Base-by-base conservation (phyloP, 2,888 invertebrate genomes). In the Rotaria sp. region DNA sequence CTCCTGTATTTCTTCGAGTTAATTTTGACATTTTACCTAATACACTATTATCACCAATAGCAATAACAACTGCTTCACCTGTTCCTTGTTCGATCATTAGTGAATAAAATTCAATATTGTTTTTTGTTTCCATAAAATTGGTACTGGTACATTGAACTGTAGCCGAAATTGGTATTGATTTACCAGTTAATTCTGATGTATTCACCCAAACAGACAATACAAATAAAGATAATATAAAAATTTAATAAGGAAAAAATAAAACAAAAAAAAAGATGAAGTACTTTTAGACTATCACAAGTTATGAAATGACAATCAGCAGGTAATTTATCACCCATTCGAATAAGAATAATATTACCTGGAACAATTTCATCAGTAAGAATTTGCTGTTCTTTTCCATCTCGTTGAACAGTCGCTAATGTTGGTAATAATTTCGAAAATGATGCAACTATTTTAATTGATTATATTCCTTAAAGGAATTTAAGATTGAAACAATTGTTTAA, bases 231-330 rank as follows among this genome's bases (percentile, higher is more conserved):
- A n/a, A n/a, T n/a, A n/a, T n/a, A n/a, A n/a, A n/a, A n/a, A n/a
- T n/a, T n/a, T n/a, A n/a, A n/a, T n/a, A n/a, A n/a, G n/a, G n/a
- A n/a, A 50, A 1, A 50, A 50, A 18, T 18, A 18, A 50, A 50
- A 50, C 3, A 18, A 10, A 50, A 50, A 18, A 50, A 15, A 18
- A 50, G 18, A 18, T 18, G n/a, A 50, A 18, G 10, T 59, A 59
- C 48, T 84, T 84, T 84, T 4, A 84, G 35, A 45, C 35, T 35
- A 59, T 85, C 57, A 80, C 75, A 80, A 1, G 30, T 13, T 8
- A 80, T 18, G 13, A 97, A 94, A 89, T 97, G 94, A 90, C 97
- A 93, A 45, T 80, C 75, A 35, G 75, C 75, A 5, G 75, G 75
- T 45, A 80, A 24, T 80, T 80, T 80, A 45, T 80, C 75, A 41